Percentiles rank a stretch among this genome's conserved stretches.
Evolutionary conservation across 2,888 invertebrate genomes (phyloP).

Genomic region (Trichogramma evanescens): DNA sequence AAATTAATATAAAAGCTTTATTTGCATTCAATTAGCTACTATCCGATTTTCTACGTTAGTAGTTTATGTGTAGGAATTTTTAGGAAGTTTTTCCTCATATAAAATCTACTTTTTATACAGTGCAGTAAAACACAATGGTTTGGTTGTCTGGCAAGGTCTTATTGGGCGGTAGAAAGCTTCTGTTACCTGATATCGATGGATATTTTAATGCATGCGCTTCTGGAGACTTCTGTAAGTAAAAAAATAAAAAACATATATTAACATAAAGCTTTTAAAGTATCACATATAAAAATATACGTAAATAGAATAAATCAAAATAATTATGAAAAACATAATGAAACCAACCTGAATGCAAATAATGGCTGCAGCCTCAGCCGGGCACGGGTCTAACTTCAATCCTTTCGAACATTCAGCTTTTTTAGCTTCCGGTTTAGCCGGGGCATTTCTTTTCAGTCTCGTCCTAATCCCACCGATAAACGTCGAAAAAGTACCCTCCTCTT

Average conservation of each 20-base stretch:
- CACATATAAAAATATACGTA: neutral
- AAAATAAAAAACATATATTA: conserved; percentile 10
- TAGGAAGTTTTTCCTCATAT: conserved; percentile 2
- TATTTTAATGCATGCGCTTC: conserved; percentile 24
- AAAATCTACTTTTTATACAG: conserved; percentile 32
- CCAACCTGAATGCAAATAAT: conserved; percentile 24
- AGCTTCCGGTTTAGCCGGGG: conserved; percentile 27
- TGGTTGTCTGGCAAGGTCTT: conserved; percentile 34
- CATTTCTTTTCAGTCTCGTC: conserved; percentile 21
- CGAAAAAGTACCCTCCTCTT: conserved; percentile 14
- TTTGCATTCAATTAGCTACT: neutral
- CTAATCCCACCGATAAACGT: conserved; percentile 20
- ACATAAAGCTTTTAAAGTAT: neutral
- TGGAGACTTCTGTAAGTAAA: conserved; percentile 29
- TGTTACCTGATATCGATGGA: conserved; percentile 39
- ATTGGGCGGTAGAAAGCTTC: conserved; percentile 36
- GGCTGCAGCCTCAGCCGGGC: conserved; percentile 7
- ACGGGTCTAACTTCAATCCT: conserved; percentile 12
- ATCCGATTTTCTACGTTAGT: too few species aligned
- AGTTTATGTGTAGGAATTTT: conserved; percentile 1
- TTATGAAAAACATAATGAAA: neutral
- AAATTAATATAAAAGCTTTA: neutral
- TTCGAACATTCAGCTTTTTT: conserved; percentile 10
- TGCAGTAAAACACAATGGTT: conserved; percentile 43
- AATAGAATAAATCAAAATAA: neutral